These are phyloP conservation scores for Zosterops japonicus DNA, from an alignment of 2,113 vertebrate genomes.

Conservation along the genomic window DNA sequence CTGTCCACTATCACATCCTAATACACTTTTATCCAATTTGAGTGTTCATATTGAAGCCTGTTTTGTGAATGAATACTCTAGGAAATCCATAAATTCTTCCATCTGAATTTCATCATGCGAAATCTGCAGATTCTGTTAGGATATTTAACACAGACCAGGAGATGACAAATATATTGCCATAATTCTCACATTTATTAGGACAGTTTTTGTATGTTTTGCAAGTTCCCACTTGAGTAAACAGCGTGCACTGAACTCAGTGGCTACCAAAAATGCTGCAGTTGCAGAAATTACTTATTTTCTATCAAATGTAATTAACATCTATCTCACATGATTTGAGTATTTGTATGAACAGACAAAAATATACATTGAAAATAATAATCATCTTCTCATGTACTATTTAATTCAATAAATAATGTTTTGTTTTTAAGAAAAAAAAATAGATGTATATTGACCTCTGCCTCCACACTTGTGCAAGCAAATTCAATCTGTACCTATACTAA, in stretches of 20 bases:
- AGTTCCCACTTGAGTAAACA: conserved; percentile 46
- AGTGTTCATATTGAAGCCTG: neutral
- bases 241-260: neutral
- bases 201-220: conserved; percentile 49
- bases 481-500: neutral
- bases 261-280: conserved; percentile 47
- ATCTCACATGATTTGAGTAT: neutral
- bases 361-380: conserved; percentile 15
- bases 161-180: conserved; percentile 29
- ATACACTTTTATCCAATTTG: neutral
- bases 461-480: neutral
- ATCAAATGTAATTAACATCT: conserved; percentile 23
- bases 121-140: neutral
- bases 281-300: conserved; percentile 40
- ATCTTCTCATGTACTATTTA: conserved; percentile 21
- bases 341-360: conserved; percentile 34
- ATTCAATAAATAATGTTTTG: conserved; percentile 1
- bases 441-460: neutral
- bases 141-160: conserved; percentile 3
- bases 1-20: neutral
- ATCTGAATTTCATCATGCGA: neutral
- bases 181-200: conserved; percentile 38
- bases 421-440: neutral
- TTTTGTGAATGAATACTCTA: neutral
- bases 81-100: neutral